A percentile compares a stretch with the other conserved stretches of the same genome.
Evolutionary conservation across 1,140 invertebrate species (phyloP).

Genomic region (Lasaia peninsularis): DNA sequence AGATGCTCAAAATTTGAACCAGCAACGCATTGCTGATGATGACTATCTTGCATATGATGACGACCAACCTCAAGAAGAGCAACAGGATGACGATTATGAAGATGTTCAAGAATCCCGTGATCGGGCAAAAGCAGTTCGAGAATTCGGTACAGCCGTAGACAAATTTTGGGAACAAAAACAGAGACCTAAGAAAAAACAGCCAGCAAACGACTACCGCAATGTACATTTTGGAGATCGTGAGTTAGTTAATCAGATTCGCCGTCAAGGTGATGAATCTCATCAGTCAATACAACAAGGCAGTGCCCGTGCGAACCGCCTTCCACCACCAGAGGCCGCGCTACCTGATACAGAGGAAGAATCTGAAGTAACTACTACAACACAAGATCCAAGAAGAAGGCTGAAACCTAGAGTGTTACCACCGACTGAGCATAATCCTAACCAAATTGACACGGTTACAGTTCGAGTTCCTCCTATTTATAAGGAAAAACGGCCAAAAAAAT

Average conservation of each 20-base stretch:
- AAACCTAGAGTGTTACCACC: slow-evolving; percentile 66
- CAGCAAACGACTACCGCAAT: slow-evolving; percentile 50
- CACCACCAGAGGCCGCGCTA: slow-evolving; percentile 32
- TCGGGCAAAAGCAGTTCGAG: slow-evolving; percentile 47
- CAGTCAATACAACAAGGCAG: slow-evolving; percentile 36
- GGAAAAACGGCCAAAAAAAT: slow-evolving; percentile 65
- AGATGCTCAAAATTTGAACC: slow-evolving; percentile 55
- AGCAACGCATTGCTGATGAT: slow-evolving; percentile 38
- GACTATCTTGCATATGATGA: slow-evolving; percentile 61
- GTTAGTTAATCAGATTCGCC: slow-evolving; percentile 37
- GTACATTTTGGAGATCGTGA: slow-evolving; percentile 66
- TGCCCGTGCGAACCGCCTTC: slow-evolving; percentile 37
- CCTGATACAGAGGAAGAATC: slow-evolving; percentile 39
- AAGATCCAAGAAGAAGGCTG: slow-evolving; percentile 56
- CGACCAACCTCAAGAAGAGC: slow-evolving; percentile 40
- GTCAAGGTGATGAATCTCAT: slow-evolving; percentile 31
- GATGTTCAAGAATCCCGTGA: slow-evolving; percentile 58
- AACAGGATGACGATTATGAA: slow-evolving; percentile 60
- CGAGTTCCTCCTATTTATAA: slow-evolving; percentile 70
- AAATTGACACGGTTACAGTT: slow-evolving; percentile 73
- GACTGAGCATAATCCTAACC: slow-evolving; percentile 69
- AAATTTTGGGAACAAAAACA: slow-evolving; percentile 63
- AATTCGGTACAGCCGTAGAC: slow-evolving; percentile 60
- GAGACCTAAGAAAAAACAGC: slow-evolving; percentile 35
- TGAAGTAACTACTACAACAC: slow-evolving; percentile 67